A percentile compares a stretch with the other conserved stretches of the same genome.
These are phyloP conservation scores for Oreochromis aureus DNA, from an alignment of 2,113 vertebrate species.

Conservation along the genomic window DNA sequence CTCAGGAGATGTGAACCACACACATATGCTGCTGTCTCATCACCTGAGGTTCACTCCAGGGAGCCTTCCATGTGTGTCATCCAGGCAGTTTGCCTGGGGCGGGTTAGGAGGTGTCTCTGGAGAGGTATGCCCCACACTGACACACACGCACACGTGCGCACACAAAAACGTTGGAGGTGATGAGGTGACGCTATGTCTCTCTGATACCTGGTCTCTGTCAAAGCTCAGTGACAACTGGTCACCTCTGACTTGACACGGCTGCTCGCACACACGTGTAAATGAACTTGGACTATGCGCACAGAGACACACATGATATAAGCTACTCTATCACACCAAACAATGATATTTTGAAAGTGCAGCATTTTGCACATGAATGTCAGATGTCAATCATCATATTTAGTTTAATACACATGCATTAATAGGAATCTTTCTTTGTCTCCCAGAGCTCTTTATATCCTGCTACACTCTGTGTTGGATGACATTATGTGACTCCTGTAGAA, in stretches of 20 bases:
- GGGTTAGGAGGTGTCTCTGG: slow-evolving; percentile 16
- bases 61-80: slow-evolving; percentile 42
- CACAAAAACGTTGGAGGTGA: slow-evolving; percentile 40
- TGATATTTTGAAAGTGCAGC: slow-evolving; percentile 1
- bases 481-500: background rate
- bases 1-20: slow-evolving; percentile 42
- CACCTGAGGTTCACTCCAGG: slow-evolving; percentile 50
- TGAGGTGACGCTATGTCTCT: slow-evolving; percentile 50
- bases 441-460: background rate
- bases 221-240: slow-evolving; percentile 45
- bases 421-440: background rate
- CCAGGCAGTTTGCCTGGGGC: slow-evolving; percentile 31
- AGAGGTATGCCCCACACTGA: slow-evolving; percentile 17
- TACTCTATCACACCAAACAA: background rate
- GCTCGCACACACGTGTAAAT: background rate
- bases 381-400: background rate
- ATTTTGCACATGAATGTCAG: slow-evolving; percentile 15
- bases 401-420: slow-evolving; percentile 13
- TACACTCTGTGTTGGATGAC: background rate
- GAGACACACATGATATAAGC: background rate
- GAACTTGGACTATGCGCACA: background rate
- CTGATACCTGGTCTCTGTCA: slow-evolving; percentile 59
- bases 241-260: slow-evolving; percentile 25
- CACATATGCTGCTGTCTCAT: slow-evolving; percentile 33
- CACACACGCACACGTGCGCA: background rate